Evolutionary conservation across 2,888 invertebrate species (phyloP).

Genomic region (Heliconius ismenius): DNA sequence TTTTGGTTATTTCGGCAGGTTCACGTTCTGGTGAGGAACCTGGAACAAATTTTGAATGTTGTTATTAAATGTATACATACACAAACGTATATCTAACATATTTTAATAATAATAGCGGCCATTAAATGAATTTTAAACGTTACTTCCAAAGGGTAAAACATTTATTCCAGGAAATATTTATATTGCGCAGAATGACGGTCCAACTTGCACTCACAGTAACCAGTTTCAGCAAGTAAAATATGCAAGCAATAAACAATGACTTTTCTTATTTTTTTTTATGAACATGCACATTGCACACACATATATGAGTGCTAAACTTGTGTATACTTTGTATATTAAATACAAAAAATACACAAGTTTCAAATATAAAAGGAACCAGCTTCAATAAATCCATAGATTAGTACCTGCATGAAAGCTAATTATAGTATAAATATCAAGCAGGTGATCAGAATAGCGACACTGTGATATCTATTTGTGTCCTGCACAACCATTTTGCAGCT

Average conservation of each 20-base stretch:
- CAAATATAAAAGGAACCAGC: neutral
- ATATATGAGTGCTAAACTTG: too few species aligned
- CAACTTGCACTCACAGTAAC: constrained; percentile 61
- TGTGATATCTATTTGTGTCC: constrained; percentile 46
- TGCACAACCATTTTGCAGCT: constrained; percentile 59
- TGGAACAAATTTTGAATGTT: constrained; percentile 57
- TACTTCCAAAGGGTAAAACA: constrained; percentile 55
- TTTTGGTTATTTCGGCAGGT: constrained; percentile 69
- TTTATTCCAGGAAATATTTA: constrained; percentile 66
- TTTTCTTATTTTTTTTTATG: constrained; percentile 52
- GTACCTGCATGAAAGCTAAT: neutral
- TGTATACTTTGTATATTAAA: too few species aligned
- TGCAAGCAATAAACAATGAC: constrained; percentile 62
- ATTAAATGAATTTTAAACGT: neutral
- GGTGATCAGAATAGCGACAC: constrained; percentile 43
- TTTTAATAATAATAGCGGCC: neutral
- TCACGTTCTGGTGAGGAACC: constrained; percentile 72
- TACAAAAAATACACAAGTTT: neutral
- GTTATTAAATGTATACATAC: constrained; percentile 12
- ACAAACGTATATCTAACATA: neutral
- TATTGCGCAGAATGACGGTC: constrained; percentile 61
- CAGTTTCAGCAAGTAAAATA: constrained; percentile 64
- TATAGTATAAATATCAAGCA: constrained; percentile 33
- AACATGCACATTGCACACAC: constrained; percentile 38
- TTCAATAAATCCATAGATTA: neutral